Evolutionary conservation across 2,113 vertebrate genomes (phyloP).

Genomic region (Gymnarchus niloticus): DNA sequence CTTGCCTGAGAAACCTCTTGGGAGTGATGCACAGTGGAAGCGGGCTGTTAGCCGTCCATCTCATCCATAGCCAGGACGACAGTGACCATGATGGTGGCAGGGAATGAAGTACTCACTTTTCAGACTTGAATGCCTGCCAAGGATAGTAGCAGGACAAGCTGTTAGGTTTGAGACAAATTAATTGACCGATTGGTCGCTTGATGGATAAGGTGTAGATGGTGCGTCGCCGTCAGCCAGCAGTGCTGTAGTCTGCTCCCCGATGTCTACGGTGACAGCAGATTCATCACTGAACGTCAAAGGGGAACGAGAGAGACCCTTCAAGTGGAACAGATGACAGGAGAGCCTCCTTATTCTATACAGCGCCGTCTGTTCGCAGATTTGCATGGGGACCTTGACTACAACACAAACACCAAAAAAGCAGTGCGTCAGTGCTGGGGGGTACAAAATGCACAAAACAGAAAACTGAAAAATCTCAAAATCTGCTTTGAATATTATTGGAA

Average conservation of each 20-base stretch:
- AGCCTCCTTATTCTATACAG: neutral
- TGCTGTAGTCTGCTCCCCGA: neutral
- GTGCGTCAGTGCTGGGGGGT: neutral
- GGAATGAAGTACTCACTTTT: neutral
- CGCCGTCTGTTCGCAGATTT: neutral
- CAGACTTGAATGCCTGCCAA: neutral
- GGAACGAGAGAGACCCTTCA: neutral
- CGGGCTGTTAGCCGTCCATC: neutral
- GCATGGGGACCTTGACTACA: neutral
- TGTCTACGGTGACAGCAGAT: neutral
- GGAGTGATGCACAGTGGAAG: neutral
- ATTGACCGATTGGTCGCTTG: neutral
- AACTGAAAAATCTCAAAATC: neutral
- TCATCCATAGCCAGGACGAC: conserved; percentile 7
- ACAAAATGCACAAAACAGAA: neutral
- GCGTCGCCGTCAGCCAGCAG: neutral
- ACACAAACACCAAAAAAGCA: neutral
- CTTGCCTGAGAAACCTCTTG: no score
- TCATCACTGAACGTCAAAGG: neutral
- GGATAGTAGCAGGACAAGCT: neutral
- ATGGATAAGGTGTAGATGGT: neutral
- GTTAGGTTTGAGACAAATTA: neutral
- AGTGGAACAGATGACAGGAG: neutral
- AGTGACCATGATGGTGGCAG: neutral
- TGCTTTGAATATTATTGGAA: neutral